phyloP scores from a whole-genome alignment of 2,888 invertebrate genomes.

The Brachycybe producta region DNA sequence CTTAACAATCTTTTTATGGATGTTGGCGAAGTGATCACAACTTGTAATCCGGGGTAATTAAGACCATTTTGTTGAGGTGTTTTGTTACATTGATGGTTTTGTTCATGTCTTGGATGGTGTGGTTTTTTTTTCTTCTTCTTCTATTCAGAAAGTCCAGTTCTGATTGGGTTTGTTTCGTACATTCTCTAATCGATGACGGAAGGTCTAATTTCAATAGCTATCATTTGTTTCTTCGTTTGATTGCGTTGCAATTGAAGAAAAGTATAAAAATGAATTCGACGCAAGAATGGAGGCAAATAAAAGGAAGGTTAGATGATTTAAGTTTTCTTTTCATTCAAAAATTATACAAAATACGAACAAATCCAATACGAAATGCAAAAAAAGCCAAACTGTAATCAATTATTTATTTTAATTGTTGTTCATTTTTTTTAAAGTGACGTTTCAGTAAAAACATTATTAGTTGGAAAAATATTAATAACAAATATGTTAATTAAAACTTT shows the following conservation, averaged over 20 bases:
- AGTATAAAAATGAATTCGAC: background rate
- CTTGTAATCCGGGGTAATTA: background rate
- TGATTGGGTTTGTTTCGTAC: background rate
- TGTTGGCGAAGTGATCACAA: background rate
- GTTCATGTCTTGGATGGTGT: background rate
- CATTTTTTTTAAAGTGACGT: too few species aligned
- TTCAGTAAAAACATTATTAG: too few species aligned
- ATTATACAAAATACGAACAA: background rate
- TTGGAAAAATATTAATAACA: too few species aligned
- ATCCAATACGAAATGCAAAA: too few species aligned
- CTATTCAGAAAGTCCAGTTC: background rate
- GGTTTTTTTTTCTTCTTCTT: background rate
- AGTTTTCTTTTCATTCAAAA: background rate
- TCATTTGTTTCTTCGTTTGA: slow-evolving; percentile 5
- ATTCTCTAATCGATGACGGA: slow-evolving; percentile 2
- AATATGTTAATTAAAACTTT: too few species aligned
- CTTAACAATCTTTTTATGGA: slow-evolving; percentile 3
- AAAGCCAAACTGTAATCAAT: too few species aligned
- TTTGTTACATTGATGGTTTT: background rate
- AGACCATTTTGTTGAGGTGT: background rate
- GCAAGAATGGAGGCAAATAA: slow-evolving; percentile 2
- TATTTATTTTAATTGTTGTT: too few species aligned
- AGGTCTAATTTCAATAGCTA: background rate
- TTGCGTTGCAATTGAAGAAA: background rate
- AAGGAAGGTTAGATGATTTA: slow-evolving; percentile 7